Conservation (phyloP, 2,888 invertebrate genomes). For the Phalangium opilio region DNA sequence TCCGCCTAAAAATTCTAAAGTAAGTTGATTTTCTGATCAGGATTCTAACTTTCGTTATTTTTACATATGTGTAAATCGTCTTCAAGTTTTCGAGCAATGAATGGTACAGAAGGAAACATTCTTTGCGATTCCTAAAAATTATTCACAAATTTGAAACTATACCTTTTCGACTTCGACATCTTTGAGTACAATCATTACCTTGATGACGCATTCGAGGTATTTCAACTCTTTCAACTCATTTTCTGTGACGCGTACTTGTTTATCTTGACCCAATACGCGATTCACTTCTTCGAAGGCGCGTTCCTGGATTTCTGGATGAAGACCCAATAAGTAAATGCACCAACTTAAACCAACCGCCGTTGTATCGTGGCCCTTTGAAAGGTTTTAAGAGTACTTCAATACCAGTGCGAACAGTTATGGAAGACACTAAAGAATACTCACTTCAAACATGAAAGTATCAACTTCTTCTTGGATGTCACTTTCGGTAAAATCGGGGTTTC, state of each 20-base stretch:
- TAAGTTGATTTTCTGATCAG: too few species aligned
- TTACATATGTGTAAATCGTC: constrained; percentile 17
- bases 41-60: not conserved
- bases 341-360: constrained; percentile 67
- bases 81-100: constrained; percentile 13
- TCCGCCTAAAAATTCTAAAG: constrained; percentile 4
- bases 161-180: too few species aligned
- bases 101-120: constrained; percentile 15
- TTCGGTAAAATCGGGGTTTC: constrained; percentile 26
- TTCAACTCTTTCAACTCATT: constrained; percentile 20
- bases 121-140: constrained; percentile 15
- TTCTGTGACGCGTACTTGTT: constrained; percentile 5
- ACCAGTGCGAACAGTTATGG: too few species aligned
- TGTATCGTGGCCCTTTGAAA: constrained; percentile 36
- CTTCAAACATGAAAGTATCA: constrained; percentile 26
- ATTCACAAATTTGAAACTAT: too few species aligned
- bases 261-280: constrained; percentile 25
- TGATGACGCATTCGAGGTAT: constrained; percentile 18
- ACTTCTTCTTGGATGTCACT: constrained; percentile 37
- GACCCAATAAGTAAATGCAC: constrained; percentile 56
- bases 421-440: constrained; percentile 2
- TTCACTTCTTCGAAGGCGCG: constrained; percentile 56
- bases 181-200: too few species aligned
- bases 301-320: constrained; percentile 30
- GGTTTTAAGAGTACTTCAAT: too few species aligned